phyloP scores from a whole-genome alignment of 2,113 vertebrate species.

The Microcebus murinus region DNA sequence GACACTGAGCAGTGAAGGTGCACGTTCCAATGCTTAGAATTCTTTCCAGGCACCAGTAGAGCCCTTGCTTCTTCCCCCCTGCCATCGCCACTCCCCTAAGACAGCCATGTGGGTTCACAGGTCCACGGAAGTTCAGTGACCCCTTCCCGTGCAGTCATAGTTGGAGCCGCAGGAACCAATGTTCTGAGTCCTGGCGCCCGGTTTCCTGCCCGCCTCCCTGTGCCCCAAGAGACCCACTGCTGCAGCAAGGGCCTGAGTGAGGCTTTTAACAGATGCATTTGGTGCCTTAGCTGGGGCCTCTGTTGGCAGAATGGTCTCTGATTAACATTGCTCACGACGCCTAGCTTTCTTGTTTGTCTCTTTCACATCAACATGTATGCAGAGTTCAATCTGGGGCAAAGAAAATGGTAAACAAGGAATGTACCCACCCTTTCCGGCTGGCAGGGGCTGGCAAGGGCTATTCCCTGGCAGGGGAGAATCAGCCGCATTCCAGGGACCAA shows the following conservation, averaged over 20 bases:
- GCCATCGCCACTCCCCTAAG: not conserved
- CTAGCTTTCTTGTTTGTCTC: constrained; percentile 27
- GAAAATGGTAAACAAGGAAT: not conserved
- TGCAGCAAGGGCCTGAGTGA: not conserved
- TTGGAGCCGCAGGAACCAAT: not conserved
- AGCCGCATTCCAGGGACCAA: not conserved
- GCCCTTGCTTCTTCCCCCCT: not conserved
- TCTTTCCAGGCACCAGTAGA: not conserved
- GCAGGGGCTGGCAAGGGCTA: not conserved
- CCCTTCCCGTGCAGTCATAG: not conserved
- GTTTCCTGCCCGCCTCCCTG: not conserved
- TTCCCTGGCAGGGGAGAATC: not conserved
- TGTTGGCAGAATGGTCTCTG: not conserved
- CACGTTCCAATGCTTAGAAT: not conserved
- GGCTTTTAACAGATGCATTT: constrained; percentile 54
- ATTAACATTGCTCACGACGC: not conserved
- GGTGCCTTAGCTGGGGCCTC: constrained; percentile 6
- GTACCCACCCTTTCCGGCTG: not conserved
- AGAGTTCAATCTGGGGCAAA: constrained; percentile 34
- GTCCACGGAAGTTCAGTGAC: not conserved
- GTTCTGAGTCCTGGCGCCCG: not conserved
- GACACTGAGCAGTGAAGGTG: not conserved
- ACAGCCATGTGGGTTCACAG: not conserved
- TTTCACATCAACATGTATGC: not conserved
- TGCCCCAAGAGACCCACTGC: not conserved